Evolutionary conservation across 2,888 invertebrate genomes (phyloP), one percentile per base, ranked within the genome.

Genomic region (Aporophyla nigra): DNA sequence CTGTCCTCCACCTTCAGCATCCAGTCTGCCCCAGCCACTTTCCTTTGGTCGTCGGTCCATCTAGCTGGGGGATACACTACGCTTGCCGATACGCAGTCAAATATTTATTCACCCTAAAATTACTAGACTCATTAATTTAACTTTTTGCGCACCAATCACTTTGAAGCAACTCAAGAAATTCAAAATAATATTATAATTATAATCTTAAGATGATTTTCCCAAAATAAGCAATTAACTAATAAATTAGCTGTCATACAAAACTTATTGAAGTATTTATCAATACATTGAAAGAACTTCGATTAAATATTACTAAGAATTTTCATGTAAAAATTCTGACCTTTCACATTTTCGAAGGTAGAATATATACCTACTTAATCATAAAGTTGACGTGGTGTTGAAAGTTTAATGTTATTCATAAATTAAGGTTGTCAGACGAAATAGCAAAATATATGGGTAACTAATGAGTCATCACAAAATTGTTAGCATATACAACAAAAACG

Each of bases 191-290:
- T 58, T 78, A 21, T 81, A 24, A 82, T 67, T 54, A 61, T 46
- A 53, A 69, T 61, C 46, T 69, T 77, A 4, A 81, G n/a, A 27
- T 1, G 12, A 58, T 53, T 74, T 74, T 62, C 61, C 10, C 1
- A 66, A 67, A 54, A 61, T 12, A 73, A 40, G 67, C 40, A 80
- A 76, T 51, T 76, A 75, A 62, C 14, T 21, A 40, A 46, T 40
- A 51, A 71, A 71, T 70, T 43, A 33, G 16, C 51, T 76, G 70
- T 72, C 69, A 40, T 40, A 53, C 14, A 68, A 81, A 68, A 82
- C 67, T 78, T 66, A 49, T 69, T 59, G 46, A 78, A 74, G 62
- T 73, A 77, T 72, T 81, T 27, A 74, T 54, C n/a, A 74, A 74
- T 46, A 62, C 16, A 62, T 63, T 76, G 49, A 76, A 67, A 63